These are phyloP conservation scores for Pollenia griseotomentosa DNA, from an alignment of 2,888 invertebrate genomes.

Conservation along the genomic window DNA sequence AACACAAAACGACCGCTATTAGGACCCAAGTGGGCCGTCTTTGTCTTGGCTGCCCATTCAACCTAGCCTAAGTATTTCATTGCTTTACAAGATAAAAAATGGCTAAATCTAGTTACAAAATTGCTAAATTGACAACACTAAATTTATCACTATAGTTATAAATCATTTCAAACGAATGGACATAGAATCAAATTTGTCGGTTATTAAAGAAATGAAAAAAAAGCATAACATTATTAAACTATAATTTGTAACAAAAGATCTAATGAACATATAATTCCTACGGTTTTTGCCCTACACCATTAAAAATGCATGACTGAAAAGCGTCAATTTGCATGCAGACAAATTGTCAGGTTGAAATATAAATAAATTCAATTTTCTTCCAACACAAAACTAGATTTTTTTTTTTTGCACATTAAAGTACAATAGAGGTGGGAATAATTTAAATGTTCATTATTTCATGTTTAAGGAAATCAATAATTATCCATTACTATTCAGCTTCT, in stretches of 20 bases:
- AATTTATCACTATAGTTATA: too few relatives aligned
- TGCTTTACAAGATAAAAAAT: too few relatives aligned
- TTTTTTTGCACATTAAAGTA: conserved; percentile 14
- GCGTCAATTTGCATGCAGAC: conserved; percentile 42
- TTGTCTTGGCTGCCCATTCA: too few relatives aligned
- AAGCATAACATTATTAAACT: too few relatives aligned
- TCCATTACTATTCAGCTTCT: conserved; percentile 16
- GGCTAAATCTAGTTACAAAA: too few relatives aligned
- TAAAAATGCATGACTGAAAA: neutral
- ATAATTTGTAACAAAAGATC: neutral
- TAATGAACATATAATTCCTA: neutral
- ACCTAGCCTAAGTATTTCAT: too few relatives aligned
- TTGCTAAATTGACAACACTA: too few relatives aligned
- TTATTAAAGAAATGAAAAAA: too few relatives aligned
- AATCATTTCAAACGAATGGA: too few relatives aligned
- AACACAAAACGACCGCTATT: too few relatives aligned
- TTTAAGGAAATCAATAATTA: conserved; percentile 64
- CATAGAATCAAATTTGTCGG: too few relatives aligned
- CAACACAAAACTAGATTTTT: conserved; percentile 20
- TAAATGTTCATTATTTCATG: conserved; percentile 49
- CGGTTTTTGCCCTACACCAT: neutral
- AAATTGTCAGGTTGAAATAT: conserved; percentile 58
- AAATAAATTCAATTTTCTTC: conserved; percentile 63
- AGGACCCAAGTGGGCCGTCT: too few relatives aligned
- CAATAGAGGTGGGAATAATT: conserved; percentile 46